Base-by-base conservation (phyloP, 2,797 vertebrate species). In the Lithobates pipiens region DNA sequence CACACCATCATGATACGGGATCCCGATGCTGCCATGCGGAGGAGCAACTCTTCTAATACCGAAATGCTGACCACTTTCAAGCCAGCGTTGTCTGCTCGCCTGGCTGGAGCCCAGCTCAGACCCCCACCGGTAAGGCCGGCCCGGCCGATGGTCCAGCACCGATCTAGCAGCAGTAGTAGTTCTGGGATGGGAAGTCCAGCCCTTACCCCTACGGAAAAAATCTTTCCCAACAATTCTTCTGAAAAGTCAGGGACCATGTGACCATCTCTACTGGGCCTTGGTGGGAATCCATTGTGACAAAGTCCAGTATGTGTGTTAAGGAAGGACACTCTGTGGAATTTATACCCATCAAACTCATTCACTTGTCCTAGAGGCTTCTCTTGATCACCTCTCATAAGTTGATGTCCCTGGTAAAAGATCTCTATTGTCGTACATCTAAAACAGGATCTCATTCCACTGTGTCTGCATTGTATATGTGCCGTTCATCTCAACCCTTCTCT, bases 41-140 rank as follows among this genome's bases (percentile, higher is more conserved):
- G 97, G 71, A 96, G 96, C 93, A 96, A 96, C 94, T 97, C 96
- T 90, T 96, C 96, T 78, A 96, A 95, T 85, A 93, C 96, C 0
- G 97, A 99, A 92, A 97, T 96, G 94, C 96, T 98, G 97, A 98
- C 95, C 91, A 98, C 97, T 39, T 99, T 99, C 90, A 99, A 98
- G 91, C 97, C 97, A 0, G 95, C 96, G 0, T 93, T 97, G 79
- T 96, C 96, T 0, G 94, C 92, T 0, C 96, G 97, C 54, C 94
- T 97, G 81, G 96, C 96, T 0, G 96, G 91, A 0, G 95, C 97
- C 0, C 97, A 97, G 85, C 93, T 98, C 72, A 94, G 97, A 88
- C 96, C 96, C 0, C 96, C 97, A 0, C 96, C 97, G 0, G 92
- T 96, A 93, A 93, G 97, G 85, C 96, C 96, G 0, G 94, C 95